Percentiles rank a stretch among this genome's conserved stretches.
phyloP scores from a whole-genome alignment of 64 coral and sea anemone genomes.

The Orbicella faveolata region DNA sequence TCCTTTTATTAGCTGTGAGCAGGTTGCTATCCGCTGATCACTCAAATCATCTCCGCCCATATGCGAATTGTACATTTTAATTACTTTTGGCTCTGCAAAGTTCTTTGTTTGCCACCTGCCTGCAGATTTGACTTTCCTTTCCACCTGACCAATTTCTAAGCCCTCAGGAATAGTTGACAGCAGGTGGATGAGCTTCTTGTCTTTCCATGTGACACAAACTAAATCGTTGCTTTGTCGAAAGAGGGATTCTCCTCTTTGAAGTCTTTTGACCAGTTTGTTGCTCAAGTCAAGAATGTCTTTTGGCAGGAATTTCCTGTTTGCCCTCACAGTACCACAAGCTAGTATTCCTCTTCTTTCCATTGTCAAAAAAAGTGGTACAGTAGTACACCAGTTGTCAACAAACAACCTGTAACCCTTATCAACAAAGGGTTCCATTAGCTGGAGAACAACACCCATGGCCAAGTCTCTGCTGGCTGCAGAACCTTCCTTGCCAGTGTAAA shows the following conservation, averaged over 20 bases:
- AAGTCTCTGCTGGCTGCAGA: conserved; percentile 35
- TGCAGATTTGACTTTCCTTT: conserved; percentile 19
- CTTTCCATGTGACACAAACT: conserved; percentile 36
- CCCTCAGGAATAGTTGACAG: conserved; percentile 38
- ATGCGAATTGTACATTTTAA: conserved; percentile 29
- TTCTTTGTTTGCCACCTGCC: conserved; percentile 14
- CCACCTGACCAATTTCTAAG: conserved; percentile 12
- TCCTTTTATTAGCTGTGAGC: conserved; percentile 33
- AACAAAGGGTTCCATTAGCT: neutral
- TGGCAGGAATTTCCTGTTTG: conserved; percentile 39
- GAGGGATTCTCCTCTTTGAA: conserved; percentile 1
- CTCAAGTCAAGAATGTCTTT: conserved; percentile 21
- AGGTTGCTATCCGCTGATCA: conserved; percentile 37
- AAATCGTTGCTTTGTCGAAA: conserved; percentile 13
- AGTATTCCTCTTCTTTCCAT: conserved; percentile 30
- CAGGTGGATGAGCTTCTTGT: conserved; percentile 39
- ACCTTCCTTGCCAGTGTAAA: conserved; percentile 53
- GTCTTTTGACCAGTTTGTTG: neutral
- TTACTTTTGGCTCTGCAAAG: conserved; percentile 36
- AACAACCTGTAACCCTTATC: conserved; percentile 24
- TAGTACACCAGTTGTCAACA: conserved; percentile 56
- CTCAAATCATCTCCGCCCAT: conserved; percentile 46
- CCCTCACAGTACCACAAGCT: conserved; percentile 36
- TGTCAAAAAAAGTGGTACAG: conserved; percentile 30
- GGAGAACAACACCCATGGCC: conserved; percentile 9